Percentiles rank a stretch among this genome's conserved stretches.
These are phyloP conservation scores for Anadara kagoshimensis DNA, from an alignment of 1,140 invertebrate genomes.

Conservation along the genomic window DNA sequence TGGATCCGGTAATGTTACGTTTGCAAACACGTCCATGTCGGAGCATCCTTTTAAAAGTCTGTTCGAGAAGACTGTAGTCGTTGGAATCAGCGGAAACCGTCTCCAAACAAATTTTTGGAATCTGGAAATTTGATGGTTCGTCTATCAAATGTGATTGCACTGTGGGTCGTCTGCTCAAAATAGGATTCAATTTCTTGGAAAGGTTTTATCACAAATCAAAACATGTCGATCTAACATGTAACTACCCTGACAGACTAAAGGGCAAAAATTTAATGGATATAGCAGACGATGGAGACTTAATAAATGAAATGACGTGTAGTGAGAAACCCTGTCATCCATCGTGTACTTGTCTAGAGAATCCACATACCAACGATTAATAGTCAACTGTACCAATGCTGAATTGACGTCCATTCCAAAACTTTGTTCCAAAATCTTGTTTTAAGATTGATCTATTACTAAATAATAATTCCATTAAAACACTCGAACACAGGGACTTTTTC, in stretches of 20 bases:
- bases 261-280: constrained; percentile 7
- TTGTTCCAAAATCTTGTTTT: constrained; percentile 5
- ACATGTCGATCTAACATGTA: background rate
- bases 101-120: too few species aligned
- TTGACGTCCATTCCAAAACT: background rate
- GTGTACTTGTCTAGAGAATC: constrained; percentile 17
- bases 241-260: background rate
- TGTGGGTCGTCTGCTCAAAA: background rate
- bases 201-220: background rate
- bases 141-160: background rate
- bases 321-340: background rate
- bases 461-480: constrained; percentile 3
- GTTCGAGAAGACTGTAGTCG: too few species aligned
- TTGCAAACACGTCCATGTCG: too few species aligned
- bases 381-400: constrained; percentile 22
- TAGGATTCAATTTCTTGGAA: background rate
- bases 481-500: constrained; percentile 8
- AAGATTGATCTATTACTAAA: constrained; percentile 4
- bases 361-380: constrained; percentile 4
- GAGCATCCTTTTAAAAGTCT: too few species aligned
- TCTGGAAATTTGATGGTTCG: too few species aligned
- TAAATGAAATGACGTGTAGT: constrained; percentile 17
- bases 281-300: background rate
- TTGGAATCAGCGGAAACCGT: too few species aligned
- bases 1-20: background rate